A percentile compares a stretch with the other conserved stretches of the same genome.
Conservation (phyloP, 2,113 vertebrate species). For the Myodes glareolus region DNA sequence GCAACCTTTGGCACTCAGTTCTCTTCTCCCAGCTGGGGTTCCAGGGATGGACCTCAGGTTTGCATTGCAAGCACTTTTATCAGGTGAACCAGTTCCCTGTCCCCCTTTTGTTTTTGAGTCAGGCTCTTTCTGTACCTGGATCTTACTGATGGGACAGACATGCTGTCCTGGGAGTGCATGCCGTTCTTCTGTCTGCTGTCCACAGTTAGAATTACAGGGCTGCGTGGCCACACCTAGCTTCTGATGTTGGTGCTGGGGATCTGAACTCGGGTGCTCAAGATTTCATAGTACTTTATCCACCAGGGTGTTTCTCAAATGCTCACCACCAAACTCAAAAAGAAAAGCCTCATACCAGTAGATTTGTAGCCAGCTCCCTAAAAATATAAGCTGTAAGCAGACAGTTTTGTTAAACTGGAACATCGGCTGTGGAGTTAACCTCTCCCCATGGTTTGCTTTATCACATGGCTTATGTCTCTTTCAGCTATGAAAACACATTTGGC, state of each 20-base stretch:
- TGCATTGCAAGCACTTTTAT: not conserved
- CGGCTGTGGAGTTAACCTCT: not conserved
- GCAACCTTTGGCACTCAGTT: not conserved
- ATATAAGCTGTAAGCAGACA: not conserved
- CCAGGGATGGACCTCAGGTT: not conserved
- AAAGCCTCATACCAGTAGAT: not conserved
- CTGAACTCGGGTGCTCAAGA: not conserved
- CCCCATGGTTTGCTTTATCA: constrained; percentile 48
- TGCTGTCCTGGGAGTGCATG: not conserved
- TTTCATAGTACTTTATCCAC: not conserved
- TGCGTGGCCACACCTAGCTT: not conserved
- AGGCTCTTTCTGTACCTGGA: not conserved
- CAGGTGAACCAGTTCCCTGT: not conserved
- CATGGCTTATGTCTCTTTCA: constrained; percentile 25
- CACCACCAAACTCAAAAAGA: not conserved
- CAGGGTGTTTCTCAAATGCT: too few species aligned
- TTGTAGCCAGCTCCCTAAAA: not conserved
- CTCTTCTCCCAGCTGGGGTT: not conserved
- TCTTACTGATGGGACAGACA: not conserved
- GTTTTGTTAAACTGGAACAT: not conserved
- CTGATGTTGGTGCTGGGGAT: not conserved
- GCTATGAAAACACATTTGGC: constrained; percentile 16
- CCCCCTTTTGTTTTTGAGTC: not conserved
- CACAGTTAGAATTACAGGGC: too few species aligned
- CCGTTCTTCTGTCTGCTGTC: too few species aligned